phyloP scores from a whole-genome alignment of 2,888 invertebrate species.

The Entomobrya multifasciata region DNA sequence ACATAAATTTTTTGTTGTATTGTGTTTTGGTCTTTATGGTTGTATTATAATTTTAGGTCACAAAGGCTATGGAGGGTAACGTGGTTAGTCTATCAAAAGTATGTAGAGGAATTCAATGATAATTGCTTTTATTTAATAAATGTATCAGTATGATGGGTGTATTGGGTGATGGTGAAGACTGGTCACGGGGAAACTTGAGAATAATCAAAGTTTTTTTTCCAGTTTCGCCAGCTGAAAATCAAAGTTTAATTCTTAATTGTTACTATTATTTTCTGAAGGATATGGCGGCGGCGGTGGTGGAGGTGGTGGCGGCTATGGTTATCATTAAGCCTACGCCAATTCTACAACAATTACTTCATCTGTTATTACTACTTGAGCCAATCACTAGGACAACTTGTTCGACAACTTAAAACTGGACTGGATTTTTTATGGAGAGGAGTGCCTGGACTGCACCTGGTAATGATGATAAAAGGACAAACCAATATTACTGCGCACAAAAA shows the following conservation, averaged over 20 bases:
- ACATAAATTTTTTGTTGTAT: background rate
- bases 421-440: background rate
- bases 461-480: background rate
- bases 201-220: background rate
- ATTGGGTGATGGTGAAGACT: background rate
- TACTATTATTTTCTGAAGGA: conserved; percentile 47
- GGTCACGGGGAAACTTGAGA: conserved; percentile 24
- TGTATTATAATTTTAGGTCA: conserved; percentile 37
- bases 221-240: background rate
- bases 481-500: too few species aligned
- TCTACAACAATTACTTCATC: background rate
- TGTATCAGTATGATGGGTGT: background rate
- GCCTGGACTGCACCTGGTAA: background rate
- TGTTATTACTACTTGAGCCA: conserved; percentile 28
- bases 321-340: conserved; percentile 41
- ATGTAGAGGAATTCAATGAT: conserved; percentile 15
- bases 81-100: conserved; percentile 23
- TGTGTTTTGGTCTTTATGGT: background rate
- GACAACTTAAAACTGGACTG: conserved; percentile 21
- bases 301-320: conserved; percentile 71
- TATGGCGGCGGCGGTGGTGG: conserved; percentile 71
- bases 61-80: conserved; percentile 50
- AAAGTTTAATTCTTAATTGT: background rate
- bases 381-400: conserved; percentile 18
- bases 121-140: conserved; percentile 11